Percentiles rank a stretch among this genome's conserved stretches.
Evolutionary conservation across 2,113 vertebrate genomes (phyloP).

Genomic region (Collichthys lucidus): DNA sequence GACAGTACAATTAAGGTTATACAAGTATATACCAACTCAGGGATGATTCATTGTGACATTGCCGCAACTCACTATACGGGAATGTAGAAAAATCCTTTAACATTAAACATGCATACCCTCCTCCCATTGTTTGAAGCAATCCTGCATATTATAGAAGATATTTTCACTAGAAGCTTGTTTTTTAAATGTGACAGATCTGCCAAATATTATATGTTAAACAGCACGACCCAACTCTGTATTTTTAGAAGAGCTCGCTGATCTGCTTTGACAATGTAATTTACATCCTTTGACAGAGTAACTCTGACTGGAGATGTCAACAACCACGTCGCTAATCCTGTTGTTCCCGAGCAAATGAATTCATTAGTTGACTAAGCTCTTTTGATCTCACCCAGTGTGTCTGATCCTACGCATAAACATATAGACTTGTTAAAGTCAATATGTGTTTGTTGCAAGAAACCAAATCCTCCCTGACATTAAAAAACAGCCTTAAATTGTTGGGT

Average conservation of each 20-base stretch:
- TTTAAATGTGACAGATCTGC: too few species aligned
- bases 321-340: slow-evolving; percentile 37
- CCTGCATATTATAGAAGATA: background rate
- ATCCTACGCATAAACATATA: slow-evolving; percentile 15
- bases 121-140: background rate
- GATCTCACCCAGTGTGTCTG: slow-evolving; percentile 6
- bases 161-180: background rate
- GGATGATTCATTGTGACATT: background rate
- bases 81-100: background rate
- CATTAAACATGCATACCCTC: background rate
- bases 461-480: background rate
- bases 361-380: slow-evolving; percentile 28
- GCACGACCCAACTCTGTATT: background rate
- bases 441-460: background rate
- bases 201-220: background rate
- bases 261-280: slow-evolving; percentile 31
- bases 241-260: slow-evolving; percentile 15
- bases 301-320: slow-evolving; percentile 31
- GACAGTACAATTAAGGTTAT: background rate
- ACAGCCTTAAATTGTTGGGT: background rate
- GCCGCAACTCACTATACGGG: background rate
- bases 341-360: slow-evolving; percentile 35
- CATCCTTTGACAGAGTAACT: slow-evolving; percentile 23
- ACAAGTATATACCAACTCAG: background rate
- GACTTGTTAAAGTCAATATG: slow-evolving; percentile 5